A percentile compares a stretch with the other conserved stretches of the same genome.
Evolutionary conservation across 2,113 vertebrate genomes (phyloP).

Genomic region (Danionella cerebrum): DNA sequence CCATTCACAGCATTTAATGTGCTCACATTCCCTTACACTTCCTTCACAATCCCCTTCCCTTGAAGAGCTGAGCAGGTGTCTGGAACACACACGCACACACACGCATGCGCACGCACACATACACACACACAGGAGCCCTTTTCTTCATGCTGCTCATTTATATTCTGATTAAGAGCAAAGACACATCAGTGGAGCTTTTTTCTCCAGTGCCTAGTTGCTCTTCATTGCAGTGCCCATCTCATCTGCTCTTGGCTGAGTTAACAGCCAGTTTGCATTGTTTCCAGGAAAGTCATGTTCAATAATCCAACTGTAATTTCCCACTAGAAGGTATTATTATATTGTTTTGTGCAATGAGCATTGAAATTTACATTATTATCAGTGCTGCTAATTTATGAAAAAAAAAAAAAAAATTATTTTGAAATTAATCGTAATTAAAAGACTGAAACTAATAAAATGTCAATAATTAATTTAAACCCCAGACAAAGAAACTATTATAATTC

Average conservation of each 20-base stretch:
- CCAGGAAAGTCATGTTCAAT: background rate
- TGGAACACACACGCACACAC: background rate
- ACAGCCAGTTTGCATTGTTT: constrained; percentile 1
- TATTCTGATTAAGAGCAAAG: constrained; percentile 20
- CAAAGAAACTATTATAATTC: no score
- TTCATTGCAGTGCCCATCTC: background rate
- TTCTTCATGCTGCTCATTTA: constrained; percentile 5
- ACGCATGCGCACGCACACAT: background rate
- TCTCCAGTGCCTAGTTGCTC: background rate
- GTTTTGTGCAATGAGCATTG: no score
- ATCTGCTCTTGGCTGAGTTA: background rate
- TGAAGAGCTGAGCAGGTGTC: constrained; percentile 13
- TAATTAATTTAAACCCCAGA: no score
- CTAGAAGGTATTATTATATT: no score
- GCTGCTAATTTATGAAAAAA: no score
- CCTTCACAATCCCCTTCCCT: constrained; percentile 3
- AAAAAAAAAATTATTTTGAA: no score
- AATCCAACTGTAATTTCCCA: background rate
- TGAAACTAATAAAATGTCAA: no score
- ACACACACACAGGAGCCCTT: background rate
- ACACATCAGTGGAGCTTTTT: constrained; percentile 14
- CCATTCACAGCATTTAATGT: constrained; percentile 43
- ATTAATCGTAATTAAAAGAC: no score
- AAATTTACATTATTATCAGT: no score
- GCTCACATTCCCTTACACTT: constrained; percentile 17